Evolutionary conservation across 2,888 invertebrate species (phyloP), one percentile per base, ranked within the genome.

Genomic region (Altica lythri): DNA sequence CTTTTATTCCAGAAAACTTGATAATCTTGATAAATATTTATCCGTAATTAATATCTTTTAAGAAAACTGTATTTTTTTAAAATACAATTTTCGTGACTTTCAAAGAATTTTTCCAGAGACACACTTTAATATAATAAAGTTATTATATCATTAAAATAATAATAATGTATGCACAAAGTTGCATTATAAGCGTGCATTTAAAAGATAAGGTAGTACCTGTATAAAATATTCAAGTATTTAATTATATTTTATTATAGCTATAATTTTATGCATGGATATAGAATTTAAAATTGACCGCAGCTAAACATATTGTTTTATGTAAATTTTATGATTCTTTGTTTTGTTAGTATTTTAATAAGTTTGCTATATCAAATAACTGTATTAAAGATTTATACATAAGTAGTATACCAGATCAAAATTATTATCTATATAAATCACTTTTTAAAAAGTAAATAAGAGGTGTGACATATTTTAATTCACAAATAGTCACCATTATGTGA

Each of bases 191-290:
- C 29, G 37, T 17, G 37, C 25, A 45, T 52, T 37, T 30, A 45
- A 45, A 52, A 37, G 37, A 30, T 19, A 29, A 27, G 22, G 48
- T 40, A 40, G 30, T 40, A 40, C 38, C 38, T 40, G 4, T 35
- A 37, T 34, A 45, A 45, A 37, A 43, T 29, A 43, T 43, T 30
- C 43, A 43, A 43, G 29, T 25, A 13, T 27, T 52, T 52, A 45
- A 52, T 52, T 45, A 52, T 38, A 44, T 14, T 45, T 45, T 45
- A 52, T 45, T 52, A 45, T 45, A 10, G 18, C 12, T 16, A 30
- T 43, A 43, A 43, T 30, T 29, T 43, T 19, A 43, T 43, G 43
- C 43, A 18, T 12, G 43, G 29, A 29, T 29, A 30, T 43, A 43
- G 27, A 43, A 29, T 29, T 43, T 43, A 40, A 40, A 40, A 40